A percentile compares a stretch with the other conserved stretches of the same genome.
phyloP scores from a whole-genome alignment of 2,888 invertebrate species.

The Thecophora atra region DNA sequence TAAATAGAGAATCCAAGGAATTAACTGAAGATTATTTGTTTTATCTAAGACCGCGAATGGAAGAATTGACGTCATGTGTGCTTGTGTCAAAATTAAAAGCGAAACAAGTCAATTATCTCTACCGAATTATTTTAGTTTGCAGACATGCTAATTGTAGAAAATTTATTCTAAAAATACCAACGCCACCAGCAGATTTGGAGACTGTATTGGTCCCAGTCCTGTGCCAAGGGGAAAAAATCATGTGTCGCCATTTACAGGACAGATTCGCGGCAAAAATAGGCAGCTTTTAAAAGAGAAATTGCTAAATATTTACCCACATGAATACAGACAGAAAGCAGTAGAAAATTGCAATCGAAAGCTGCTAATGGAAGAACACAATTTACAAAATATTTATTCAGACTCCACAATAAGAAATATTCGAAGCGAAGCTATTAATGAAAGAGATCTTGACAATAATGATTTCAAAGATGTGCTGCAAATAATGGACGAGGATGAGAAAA shows the following conservation, averaged over 20 bases:
- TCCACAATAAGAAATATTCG: not conserved
- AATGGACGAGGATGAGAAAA: not conserved
- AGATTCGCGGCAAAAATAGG: not conserved
- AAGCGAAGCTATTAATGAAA: too few species aligned
- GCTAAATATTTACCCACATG: conserved; percentile 15
- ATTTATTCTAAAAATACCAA: not conserved
- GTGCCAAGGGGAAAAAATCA: not conserved
- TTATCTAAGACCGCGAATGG: conserved; percentile 2
- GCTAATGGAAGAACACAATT: conserved; percentile 2
- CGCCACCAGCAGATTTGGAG: not conserved
- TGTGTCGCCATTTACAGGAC: not conserved
- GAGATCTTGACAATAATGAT: conserved; percentile 11
- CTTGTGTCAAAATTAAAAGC: conserved; percentile 3
- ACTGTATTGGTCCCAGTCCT: not conserved
- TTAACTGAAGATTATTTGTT: conserved; percentile 13
- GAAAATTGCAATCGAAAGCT: not conserved
- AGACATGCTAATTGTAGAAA: too few species aligned
- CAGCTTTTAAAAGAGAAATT: too few species aligned
- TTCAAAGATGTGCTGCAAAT: conserved; percentile 10
- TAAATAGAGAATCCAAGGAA: conserved; percentile 1
- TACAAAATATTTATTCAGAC: conserved; percentile 16
- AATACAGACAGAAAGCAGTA: conserved; percentile 3
- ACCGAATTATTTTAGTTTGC: not conserved
- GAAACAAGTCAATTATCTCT: not conserved
- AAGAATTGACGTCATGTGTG: not conserved